Evolutionary conservation across 2,888 invertebrate species (phyloP).

Genomic region (Napeogenes sylphis): DNA sequence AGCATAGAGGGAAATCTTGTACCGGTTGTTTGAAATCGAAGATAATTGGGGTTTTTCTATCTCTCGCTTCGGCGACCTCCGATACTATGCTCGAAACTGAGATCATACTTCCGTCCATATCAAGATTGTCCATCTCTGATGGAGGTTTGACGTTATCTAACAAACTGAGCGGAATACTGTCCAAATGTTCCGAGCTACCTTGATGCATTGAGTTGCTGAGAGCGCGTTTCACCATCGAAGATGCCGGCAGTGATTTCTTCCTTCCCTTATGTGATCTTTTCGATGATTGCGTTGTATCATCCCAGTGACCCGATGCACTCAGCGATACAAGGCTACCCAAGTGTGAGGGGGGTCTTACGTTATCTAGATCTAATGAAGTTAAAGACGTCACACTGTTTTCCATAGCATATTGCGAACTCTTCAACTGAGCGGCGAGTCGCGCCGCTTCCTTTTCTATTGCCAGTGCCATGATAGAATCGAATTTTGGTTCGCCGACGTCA

Average conservation of each 20-base stretch:
- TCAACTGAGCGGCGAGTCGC: constrained; percentile 75
- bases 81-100: constrained; percentile 91
- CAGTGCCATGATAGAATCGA: constrained; percentile 82
- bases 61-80: constrained; percentile 82
- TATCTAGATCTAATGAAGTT: constrained; percentile 82
- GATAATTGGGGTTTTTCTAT: constrained; percentile 60
- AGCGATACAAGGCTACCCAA: constrained; percentile 82
- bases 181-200: constrained; percentile 81
- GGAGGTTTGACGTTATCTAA: constrained; percentile 91
- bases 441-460: constrained; percentile 87
- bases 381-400: constrained; percentile 79
- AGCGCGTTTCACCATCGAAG: constrained; percentile 84
- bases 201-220: constrained; percentile 76
- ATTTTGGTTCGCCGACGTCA: constrained; percentile 74
- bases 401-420: constrained; percentile 58
- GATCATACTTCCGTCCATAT: constrained; percentile 89
- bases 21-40: constrained; percentile 79
- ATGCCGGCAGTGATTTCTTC: constrained; percentile 84
- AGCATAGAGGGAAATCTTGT: constrained; percentile 68
- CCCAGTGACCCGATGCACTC: constrained; percentile 72
- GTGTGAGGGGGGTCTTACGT: constrained; percentile 86
- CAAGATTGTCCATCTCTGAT: constrained; percentile 86
- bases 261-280: constrained; percentile 67
- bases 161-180: constrained; percentile 79
- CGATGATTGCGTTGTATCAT: constrained; percentile 53